Conservation (phyloP, 1,140 invertebrate species). For the Camponotus pennsylvanicus region DNA sequence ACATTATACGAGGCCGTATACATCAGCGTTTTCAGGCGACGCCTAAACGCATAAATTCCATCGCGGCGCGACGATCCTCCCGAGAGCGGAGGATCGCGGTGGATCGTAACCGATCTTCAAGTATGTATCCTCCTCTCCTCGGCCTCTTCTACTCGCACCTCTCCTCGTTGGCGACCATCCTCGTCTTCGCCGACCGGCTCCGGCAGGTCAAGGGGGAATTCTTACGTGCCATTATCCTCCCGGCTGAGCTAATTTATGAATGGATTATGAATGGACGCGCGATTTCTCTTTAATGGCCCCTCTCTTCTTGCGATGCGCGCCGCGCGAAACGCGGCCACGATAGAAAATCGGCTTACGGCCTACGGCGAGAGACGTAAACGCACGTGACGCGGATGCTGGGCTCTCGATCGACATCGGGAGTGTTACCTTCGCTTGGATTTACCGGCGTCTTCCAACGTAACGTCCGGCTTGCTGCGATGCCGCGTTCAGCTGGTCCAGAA, state of each 20-base stretch:
- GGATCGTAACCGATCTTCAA: constrained; percentile 63
- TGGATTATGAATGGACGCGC: constrained; percentile 73
- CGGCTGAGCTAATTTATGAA: constrained; percentile 73
- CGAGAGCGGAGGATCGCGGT: constrained; percentile 53
- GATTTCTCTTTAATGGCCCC: constrained; percentile 23
- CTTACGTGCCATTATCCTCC: constrained; percentile 66
- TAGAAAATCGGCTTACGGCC: constrained; percentile 59
- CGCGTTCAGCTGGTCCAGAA: not conserved
- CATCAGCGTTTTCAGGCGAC: constrained; percentile 65
- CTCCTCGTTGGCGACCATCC: not conserved
- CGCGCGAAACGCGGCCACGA: constrained; percentile 34
- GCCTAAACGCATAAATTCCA: constrained; percentile 70
- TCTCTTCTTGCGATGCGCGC: constrained; percentile 22
- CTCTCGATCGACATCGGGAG: constrained; percentile 18
- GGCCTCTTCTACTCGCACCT: not conserved
- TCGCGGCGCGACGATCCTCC: constrained; percentile 59
- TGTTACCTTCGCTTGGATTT: constrained; percentile 36
- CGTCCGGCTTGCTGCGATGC: not conserved
- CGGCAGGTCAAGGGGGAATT: constrained; percentile 66
- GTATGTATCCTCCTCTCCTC: not conserved
- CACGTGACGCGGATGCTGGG: constrained; percentile 52
- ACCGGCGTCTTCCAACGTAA: not conserved
- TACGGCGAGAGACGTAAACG: constrained; percentile 30
- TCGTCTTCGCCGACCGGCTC: constrained; percentile 26
- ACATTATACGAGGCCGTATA: constrained; percentile 69